phyloP scores from a whole-genome alignment of 1,140 invertebrate genomes.

The Cotesia typhae region DNA sequence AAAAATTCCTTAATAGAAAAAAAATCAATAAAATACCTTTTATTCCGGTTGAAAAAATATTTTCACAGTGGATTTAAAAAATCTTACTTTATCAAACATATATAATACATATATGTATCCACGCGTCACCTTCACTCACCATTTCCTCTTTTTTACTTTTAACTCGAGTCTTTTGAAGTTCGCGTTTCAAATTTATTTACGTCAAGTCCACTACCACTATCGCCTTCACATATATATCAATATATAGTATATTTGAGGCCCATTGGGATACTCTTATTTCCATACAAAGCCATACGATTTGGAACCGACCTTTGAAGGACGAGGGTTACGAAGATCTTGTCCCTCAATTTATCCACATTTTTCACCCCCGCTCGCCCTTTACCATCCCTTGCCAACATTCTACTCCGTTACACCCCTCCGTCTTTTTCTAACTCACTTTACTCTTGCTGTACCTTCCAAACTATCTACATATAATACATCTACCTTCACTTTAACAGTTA shows the following conservation, averaged over 20 bases:
- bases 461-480: background rate
- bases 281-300: slow-evolving; percentile 24
- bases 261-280: slow-evolving; percentile 8
- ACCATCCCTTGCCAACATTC: too few species aligned
- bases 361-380: background rate
- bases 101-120: too few species aligned
- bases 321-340: slow-evolving; percentile 5
- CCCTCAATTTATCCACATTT: too few species aligned
- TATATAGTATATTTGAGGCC: background rate
- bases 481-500: too few species aligned
- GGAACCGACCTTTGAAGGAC: slow-evolving; percentile 19
- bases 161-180: slow-evolving; percentile 11
- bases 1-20: too few species aligned
- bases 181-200: slow-evolving; percentile 11
- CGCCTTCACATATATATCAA: background rate
- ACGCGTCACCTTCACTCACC: slow-evolving; percentile 14
- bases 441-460: too few species aligned
- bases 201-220: background rate
- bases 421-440: too few species aligned
- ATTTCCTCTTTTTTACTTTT: slow-evolving; percentile 8
- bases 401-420: too few species aligned
- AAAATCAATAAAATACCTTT: too few species aligned
- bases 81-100: too few species aligned
- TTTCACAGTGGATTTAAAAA: too few species aligned
- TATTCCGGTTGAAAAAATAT: too few species aligned